Percentiles rank a stretch among this genome's conserved stretches.
phyloP scores from a whole-genome alignment of 2,113 vertebrate species.

The Cromileptes altivelis region DNA sequence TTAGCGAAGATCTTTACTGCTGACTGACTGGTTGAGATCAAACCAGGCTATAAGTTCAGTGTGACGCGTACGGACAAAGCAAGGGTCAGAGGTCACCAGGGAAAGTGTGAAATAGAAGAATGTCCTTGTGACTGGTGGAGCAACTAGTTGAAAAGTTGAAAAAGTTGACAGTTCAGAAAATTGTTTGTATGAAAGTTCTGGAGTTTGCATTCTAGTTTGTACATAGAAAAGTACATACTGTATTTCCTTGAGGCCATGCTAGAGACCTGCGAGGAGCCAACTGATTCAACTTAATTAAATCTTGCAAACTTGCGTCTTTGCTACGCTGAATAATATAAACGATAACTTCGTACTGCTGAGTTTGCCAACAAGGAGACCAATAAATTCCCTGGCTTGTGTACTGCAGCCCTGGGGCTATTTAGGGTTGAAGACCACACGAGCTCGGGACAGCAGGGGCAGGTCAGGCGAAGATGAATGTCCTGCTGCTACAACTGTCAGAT shows the following conservation, averaged over 20 bases:
- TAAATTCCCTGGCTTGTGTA: constrained; percentile 26
- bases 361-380: constrained; percentile 24
- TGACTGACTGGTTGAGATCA: constrained; percentile 51
- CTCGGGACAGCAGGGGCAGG: constrained; percentile 5
- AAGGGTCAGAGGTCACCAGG: constrained; percentile 32
- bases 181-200: background rate
- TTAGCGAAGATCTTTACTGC: constrained; percentile 59
- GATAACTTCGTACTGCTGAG: constrained; percentile 37
- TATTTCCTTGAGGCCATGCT: constrained; percentile 10
- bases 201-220: background rate
- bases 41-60: constrained; percentile 38
- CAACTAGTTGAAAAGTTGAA: background rate
- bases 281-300: constrained; percentile 41
- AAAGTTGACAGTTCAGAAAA: background rate
- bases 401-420: constrained; percentile 16
- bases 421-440: constrained; percentile 13
- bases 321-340: constrained; percentile 35
- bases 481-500: constrained; percentile 15
- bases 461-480: constrained; percentile 5
- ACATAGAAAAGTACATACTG: constrained; percentile 8
- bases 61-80: background rate
- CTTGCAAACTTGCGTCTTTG: constrained; percentile 20
- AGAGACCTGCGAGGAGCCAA: constrained; percentile 25
- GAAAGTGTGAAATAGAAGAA: constrained; percentile 21
- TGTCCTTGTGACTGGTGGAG: background rate